Evolutionary conservation across 35 echinoderm and acorn worm species (phyloP), one percentile per base, ranked within the genome.

Genomic region (Nesometra sesokonis): DNA sequence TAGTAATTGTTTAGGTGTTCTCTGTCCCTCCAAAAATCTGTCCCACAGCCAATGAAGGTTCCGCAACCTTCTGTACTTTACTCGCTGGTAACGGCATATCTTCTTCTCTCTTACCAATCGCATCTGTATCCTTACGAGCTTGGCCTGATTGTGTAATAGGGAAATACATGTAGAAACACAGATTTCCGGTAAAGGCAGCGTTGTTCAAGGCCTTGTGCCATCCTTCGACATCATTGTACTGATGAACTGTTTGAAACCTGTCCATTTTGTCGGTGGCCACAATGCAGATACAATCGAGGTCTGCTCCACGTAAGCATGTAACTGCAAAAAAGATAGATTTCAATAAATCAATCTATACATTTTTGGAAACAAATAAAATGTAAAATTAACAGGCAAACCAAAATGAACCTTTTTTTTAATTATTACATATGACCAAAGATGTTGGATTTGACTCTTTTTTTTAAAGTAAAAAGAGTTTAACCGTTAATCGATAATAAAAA

Each of bases 181-280:
- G 21, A 78, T 91, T 87, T 35, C 36, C 31, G 19, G 77, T 39
- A 0, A 32, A 27, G 11, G 89, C 84, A 34, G 33, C 39, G 29
- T 30, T 67, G 35, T 87, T 92, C 0, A 92, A 35, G 21, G 30
- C 36, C 29, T 79, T 31, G 36, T 88, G 90, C 90, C 90, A 87
- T 0, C 85, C 90, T 33, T 92, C 90, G 0, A 92, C 80, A 32
- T 92, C 85, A 32, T 92, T 92, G 90, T 92, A 0, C 85, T 32
- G 0, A 84, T 30, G 11, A 80, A 32, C 34, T 78, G 35, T 0
- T 76, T 23, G 35, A 52, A 91, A 8, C 29, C 84, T 5, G 78
- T 34, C 90, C 85, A 91, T 0, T 17, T 11, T 0, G 32, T 0
- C 0, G 90, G 85, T 32, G 32, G 31, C 90, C 90, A 91, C 0